Conservation (phyloP, 2,113 vertebrate genomes). For the Anolis sagrei region DNA sequence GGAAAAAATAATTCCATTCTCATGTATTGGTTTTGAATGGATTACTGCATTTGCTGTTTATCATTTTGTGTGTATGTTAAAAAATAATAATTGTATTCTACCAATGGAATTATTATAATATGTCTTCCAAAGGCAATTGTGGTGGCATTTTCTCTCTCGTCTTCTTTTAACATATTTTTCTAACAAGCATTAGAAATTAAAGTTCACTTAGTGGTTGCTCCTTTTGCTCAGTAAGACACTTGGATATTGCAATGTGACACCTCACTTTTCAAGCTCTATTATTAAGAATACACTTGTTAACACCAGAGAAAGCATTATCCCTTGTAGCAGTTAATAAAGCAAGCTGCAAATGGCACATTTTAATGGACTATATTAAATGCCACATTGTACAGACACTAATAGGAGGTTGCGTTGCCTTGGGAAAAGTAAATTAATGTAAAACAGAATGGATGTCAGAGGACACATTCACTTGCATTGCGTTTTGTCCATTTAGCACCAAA, state of each 20-base stretch:
- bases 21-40: background rate
- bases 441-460: too few relatives aligned
- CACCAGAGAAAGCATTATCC: constrained; percentile 16
- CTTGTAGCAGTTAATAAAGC: constrained; percentile 12
- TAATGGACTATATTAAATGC: background rate
- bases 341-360: constrained; percentile 17
- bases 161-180: constrained; percentile 6
- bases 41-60: background rate
- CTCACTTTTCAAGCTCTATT: constrained; percentile 19
- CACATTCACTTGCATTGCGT: too few relatives aligned
- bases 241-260: constrained; percentile 20
- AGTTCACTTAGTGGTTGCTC: constrained; percentile 40
- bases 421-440: background rate
- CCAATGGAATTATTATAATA: background rate
- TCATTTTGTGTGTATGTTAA: background rate
- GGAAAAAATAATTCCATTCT: constrained; percentile 14
- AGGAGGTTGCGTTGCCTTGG: background rate
- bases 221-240: background rate
- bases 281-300: constrained; percentile 41
- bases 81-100: background rate
- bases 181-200: constrained; percentile 37
- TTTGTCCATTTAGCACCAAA: too few relatives aligned
- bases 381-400: background rate
- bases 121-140: constrained; percentile 7
- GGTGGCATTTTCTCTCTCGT: background rate